Evolutionary conservation across 2,113 vertebrate species (phyloP), one percentile per base, ranked within the genome.

Genomic region (Electrona antarctica): DNA sequence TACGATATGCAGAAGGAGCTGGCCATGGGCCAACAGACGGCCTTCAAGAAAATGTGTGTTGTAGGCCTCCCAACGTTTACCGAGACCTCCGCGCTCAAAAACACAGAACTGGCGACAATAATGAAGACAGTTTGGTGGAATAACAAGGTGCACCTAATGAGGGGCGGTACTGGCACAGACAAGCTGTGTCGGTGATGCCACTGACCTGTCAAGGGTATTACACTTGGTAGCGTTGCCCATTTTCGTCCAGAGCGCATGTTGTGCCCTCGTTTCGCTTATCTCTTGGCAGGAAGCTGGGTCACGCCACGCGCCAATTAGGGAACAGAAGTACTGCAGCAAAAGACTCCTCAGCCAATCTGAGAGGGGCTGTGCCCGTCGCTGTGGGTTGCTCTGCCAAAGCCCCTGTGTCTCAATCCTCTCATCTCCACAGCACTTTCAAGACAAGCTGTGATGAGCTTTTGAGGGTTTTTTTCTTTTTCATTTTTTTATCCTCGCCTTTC

Each of bases 281-380:
- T 76, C 78, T 82, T 86, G 79, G 87, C 84, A 87, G 80, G 68
- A 88, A 78, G 75, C 80, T 63, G 69, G 82, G 86, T 85, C 87
- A 84, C 60, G 41, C 76, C 60, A 79, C 80, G 85, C 83, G 88
- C 89, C 90, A 92, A 91, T 91, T 92, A 92, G 73, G 72, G 74
- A 82, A 83, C 67, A 83, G 75, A 83, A 85, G 76, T 79, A 84
- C 54, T 73, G 80, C 68, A 73, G 67, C 45, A 54, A 71, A 78
- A 79, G 83, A 83, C 80, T 84, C 75, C 75, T 80, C 74, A 56
- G 76, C 75, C 78, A 64, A 73, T 85, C 76, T 63, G 46, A 76
- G 64, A 15, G 80, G 81, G 76, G 62, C 78, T 2, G 64, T 2
- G 8, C 60, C 62, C 75, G 79, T 82, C 76, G 86, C 74, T 70